phyloP scores from a whole-genome alignment of 2,113 vertebrate species.

The Indicator maculatus region DNA sequence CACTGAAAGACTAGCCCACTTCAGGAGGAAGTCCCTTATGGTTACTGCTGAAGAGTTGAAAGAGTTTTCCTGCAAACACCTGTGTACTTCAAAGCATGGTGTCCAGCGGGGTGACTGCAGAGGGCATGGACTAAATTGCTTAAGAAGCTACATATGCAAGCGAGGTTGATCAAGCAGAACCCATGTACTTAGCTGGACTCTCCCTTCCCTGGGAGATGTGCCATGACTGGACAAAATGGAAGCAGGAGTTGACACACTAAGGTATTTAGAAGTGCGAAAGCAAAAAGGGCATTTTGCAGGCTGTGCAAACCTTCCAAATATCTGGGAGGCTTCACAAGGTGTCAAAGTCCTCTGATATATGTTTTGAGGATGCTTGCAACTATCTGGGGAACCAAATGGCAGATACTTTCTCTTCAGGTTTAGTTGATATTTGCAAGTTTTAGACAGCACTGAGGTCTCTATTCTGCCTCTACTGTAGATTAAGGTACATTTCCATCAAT shows the following conservation, averaged over 20 bases:
- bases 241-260: background rate
- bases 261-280: background rate
- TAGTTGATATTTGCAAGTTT: background rate
- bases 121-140: background rate
- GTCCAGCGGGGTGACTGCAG: background rate
- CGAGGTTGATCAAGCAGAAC: background rate
- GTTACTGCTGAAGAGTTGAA: background rate
- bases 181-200: background rate
- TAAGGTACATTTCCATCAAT: background rate
- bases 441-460: background rate
- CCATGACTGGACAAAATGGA: background rate
- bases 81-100: background rate
- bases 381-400: background rate
- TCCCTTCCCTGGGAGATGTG: background rate
- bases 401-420: background rate
- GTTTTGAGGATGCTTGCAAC: background rate
- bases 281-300: background rate
- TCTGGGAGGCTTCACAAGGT: background rate
- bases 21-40: background rate
- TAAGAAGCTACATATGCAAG: background rate
- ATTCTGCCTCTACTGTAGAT: background rate
- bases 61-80: background rate
- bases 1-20: background rate
- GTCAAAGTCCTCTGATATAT: background rate
- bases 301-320: background rate